These are phyloP conservation scores for Drosophila meridiana DNA, from an alignment of 2,888 invertebrate species.

Conservation along the genomic window DNA sequence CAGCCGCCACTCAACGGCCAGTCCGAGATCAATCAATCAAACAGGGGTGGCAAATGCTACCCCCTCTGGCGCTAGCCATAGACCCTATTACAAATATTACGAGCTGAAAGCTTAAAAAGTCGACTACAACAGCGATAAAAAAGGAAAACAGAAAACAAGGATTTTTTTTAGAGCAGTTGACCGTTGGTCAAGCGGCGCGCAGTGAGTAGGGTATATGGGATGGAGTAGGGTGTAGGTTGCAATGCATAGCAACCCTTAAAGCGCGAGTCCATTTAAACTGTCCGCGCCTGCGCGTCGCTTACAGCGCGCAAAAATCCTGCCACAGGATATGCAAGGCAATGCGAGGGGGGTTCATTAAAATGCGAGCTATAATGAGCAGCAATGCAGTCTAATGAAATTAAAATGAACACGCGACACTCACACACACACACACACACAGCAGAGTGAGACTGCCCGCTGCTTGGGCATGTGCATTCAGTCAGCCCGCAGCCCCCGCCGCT, in stretches of 20 bases:
- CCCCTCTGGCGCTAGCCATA: not conserved
- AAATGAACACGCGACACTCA: constrained; percentile 65
- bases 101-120: constrained; percentile 61
- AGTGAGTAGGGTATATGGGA: not conserved
- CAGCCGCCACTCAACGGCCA: constrained; percentile 73
- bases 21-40: constrained; percentile 75
- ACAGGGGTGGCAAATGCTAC: constrained; percentile 46
- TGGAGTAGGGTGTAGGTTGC: not conserved
- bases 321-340: constrained; percentile 42
- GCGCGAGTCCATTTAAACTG: constrained; percentile 68
- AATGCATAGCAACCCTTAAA: constrained; percentile 52
- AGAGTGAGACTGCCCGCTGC: constrained; percentile 68
- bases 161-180: constrained; percentile 45
- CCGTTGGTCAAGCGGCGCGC: constrained; percentile 54
- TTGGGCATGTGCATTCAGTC: constrained; percentile 59
- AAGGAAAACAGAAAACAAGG: constrained; percentile 11
- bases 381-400: constrained; percentile 77
- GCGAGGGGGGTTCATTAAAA: constrained; percentile 69
- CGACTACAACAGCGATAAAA: constrained; percentile 22
- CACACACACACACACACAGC: constrained; percentile 3
- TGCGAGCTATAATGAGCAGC: constrained; percentile 66
- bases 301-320: constrained; percentile 55
- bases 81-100: constrained; percentile 25
- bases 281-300: constrained; percentile 72
- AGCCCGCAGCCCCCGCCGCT: constrained; percentile 18